Evolutionary conservation across 2,888 invertebrate species (phyloP), one percentile per base, ranked within the genome.

Genomic region (Nomada fabriciana): DNA sequence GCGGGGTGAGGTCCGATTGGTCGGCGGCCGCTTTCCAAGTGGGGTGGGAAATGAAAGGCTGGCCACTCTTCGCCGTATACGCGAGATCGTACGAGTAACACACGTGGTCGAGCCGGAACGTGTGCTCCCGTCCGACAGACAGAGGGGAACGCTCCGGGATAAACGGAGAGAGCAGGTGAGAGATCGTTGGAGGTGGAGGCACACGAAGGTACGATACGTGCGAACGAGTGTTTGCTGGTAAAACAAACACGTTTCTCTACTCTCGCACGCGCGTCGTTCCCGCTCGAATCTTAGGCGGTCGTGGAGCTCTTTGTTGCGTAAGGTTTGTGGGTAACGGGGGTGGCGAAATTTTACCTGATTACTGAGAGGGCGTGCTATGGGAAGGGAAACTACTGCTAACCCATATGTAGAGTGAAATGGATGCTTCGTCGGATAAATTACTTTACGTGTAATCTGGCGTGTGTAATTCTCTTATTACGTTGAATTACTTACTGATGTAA

Each of bases 1-100:
- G 86, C 85, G 84, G 86, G 84, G 80, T 75, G 87, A 87, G 83
- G 89, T 88, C 88, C 91, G 90, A 91, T 90, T 90, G 91, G 90
- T 91, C 87, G 86, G 82, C 84, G 80, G 82, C 84, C 80, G 73
- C 76, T 84, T 77, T 84, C 84, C 80, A 53, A 76, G 78, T 85
- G 88, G 88, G 83, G 83, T 86, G 88, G 86, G 86, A 86, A 88
- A 88, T 88, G 86, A 88, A 88, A 88, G 86, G 88, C 85, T 81
- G 87, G 76, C 84, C 84, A 86, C 86, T 87, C 87, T 86, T 84
- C 82, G 60, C 67, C 82, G 87, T 87, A 67, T 82, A 82, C 76
- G 85, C 76, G 80, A 73, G 82, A 78, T 78, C 85, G 83, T 85
- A 86, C 82, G 80, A 57, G 73, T 74, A 82, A 75, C 77, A 77